Evolutionary conservation across 2,113 vertebrate genomes (phyloP), one percentile per base, ranked within the genome.

Genomic region (Chaetorhynchus papuensis): DNA sequence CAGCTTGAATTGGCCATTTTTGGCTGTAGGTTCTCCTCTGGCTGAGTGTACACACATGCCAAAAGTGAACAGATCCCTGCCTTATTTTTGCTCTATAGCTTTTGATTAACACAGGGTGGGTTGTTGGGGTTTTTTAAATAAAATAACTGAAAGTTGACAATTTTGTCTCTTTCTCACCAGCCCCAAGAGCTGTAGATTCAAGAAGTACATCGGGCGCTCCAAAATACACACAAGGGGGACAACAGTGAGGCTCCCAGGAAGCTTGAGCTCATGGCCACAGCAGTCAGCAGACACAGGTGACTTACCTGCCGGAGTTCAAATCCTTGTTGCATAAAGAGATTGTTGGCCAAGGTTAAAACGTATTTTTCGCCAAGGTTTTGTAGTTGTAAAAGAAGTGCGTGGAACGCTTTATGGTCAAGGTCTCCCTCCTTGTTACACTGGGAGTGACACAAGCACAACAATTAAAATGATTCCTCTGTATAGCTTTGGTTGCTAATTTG

Each of bases 271-370:
- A 83, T 16, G 8, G 15, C 18, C 65, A 47, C 26, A 80, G 57
- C 16, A 78, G 11, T 21, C 47, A 66, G 12, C 37, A 63, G 50
- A 20, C 8, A 12, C 2, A 16, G 64, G 44, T 53, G 57, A 82
- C 95, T 93, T 93, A 97, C 97, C 80, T 87, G 93, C 8, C 17
- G 77, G 49, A 96, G 77, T 27, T 92, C 54, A 87, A 96, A 95
- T 65, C 90, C 94, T 87, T 89, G 79, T 72, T 97, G 97, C 16
- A 96, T 53, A 68, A 96, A 98, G n/a, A 98, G 97, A 33, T 96
- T 94, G 94, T 89, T 98, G 87, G 95, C 98, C 76, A 98, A 63
- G 12, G 92, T 98, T 74, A 98, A 56, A 50, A 79, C 42, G 0
- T 96, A 98, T 21, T 56, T 84, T 22, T 64, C 22, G 3, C 90